A percentile compares a stretch with the other conserved stretches of the same genome.
These are phyloP conservation scores for Ivindomyrus marchei DNA, from an alignment of 2,113 vertebrate species.

Conservation along the genomic window DNA sequence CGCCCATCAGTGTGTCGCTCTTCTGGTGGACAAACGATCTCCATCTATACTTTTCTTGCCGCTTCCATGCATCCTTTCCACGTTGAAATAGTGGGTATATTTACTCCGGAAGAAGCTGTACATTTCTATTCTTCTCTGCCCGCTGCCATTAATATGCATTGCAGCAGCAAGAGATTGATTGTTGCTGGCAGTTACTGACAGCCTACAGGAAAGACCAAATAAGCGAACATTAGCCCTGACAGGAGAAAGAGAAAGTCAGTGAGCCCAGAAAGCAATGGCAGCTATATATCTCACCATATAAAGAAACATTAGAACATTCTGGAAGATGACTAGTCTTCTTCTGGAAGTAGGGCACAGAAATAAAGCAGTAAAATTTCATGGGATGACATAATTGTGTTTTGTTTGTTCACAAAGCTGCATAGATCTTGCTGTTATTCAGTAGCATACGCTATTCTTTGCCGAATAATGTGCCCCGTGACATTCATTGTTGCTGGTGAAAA, in stretches of 20 bases:
- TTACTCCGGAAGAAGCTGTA: not conserved
- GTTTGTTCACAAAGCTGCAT: not conserved
- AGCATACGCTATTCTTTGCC: not conserved
- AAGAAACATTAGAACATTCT: not conserved
- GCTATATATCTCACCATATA: not conserved
- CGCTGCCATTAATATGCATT: not conserved
- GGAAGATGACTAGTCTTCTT: not conserved
- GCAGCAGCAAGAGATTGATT: not conserved
- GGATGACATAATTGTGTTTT: not conserved
- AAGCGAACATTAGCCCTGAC: not conserved
- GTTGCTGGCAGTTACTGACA: constrained; percentile 2
- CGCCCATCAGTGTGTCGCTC: not conserved
- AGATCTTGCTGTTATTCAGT: not conserved
- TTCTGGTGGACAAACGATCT: not conserved
- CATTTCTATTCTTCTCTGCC: not conserved
- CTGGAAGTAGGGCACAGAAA: not conserved
- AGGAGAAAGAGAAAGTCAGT: not conserved
- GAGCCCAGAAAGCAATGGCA: not conserved
- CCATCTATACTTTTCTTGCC: not conserved
- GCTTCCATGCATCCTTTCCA: not conserved
- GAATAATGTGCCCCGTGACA: not conserved
- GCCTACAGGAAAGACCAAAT: not conserved
- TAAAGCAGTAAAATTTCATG: not conserved
- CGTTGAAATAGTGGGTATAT: not conserved
- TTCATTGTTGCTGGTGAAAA: not conserved